Evolutionary conservation across 2,888 invertebrate species (phyloP), one percentile per base, ranked within the genome.

Genomic region (Dioctria rufipes): DNA sequence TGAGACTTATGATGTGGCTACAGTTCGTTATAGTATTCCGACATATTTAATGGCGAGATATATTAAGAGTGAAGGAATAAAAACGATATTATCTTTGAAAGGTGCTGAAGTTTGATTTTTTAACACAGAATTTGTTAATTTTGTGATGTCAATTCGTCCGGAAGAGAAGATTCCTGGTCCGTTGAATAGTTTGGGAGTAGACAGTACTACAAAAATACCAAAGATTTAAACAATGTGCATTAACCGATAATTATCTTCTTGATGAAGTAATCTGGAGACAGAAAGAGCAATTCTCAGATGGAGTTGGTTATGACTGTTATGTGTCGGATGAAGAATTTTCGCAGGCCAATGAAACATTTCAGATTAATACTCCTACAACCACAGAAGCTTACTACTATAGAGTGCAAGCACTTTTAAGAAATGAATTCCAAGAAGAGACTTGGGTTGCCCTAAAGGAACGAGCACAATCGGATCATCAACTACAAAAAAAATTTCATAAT

Each of bases 71-170:
- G 96, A 96, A 0, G 93, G 96, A 83, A 94, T 96, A 0, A 96
- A 95, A 58, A 97, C 98, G 75, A 92, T 98, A 78, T 93, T 96
- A 83, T 97, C 97, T 82, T 98, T 98, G 2, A 98, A 98, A 90
- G 98, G 98, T 1, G 96, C 98, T 0, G 98, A 98, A 84, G 96
- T 96, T 39, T 97, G 97, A 80, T 97, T 98, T 88, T 90, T 98
- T 83, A 97, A 97, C 87, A 92, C 96, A 58, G 94, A 94, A 84
- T 97, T 97, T 86, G 94, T 95, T 0, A 92, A 93, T 86, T 95
- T 96, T 87, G 96, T 93, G 84, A 91, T 97, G 83, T 93, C 92
- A 67, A 89, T 96, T 75, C 92, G 94, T 25, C 90, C 93, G 39
- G 91, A 92, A 85, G 87, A 92, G 65, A 91, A 95, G 84, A 93